Percentiles rank a stretch among this genome's conserved stretches.
Conservation (phyloP, 1,140 invertebrate genomes). For the Linepithema humile region DNA sequence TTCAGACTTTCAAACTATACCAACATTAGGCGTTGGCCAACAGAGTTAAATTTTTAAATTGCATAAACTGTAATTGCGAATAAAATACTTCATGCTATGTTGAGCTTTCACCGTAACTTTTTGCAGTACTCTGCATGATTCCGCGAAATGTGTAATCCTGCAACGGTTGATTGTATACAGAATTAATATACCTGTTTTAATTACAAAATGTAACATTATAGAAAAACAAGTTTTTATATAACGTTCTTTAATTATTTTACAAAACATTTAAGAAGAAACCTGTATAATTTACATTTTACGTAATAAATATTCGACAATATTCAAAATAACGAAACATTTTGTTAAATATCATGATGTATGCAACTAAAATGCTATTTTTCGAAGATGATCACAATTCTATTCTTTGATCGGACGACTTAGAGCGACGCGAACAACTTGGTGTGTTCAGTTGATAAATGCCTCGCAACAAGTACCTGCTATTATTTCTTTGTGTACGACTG, state of each 20-base stretch:
- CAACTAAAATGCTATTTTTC: not conserved
- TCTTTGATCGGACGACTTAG: not conserved
- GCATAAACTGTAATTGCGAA: not conserved
- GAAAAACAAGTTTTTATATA: not conserved
- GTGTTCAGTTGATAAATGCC: conserved; percentile 4
- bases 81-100: conserved; percentile 12
- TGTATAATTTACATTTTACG: not conserved
- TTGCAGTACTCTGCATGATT: not conserved
- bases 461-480: conserved; percentile 23
- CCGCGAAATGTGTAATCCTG: not conserved
- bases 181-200: not conserved
- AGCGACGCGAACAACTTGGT: not conserved
- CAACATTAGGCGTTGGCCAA: not conserved
- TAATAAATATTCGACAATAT: too few species aligned
- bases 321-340: not conserved
- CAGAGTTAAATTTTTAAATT: not conserved
- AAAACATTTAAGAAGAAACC: not conserved
- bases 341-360: not conserved
- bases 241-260: too few species aligned
- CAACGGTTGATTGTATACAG: not conserved
- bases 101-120: not conserved
- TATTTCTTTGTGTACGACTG: conserved; percentile 20
- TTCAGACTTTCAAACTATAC: not conserved
- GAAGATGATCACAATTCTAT: not conserved
- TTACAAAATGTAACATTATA: not conserved